These are phyloP conservation scores for Heliangelus exortis DNA, from an alignment of 2,797 vertebrate species.

Conservation along the genomic window DNA sequence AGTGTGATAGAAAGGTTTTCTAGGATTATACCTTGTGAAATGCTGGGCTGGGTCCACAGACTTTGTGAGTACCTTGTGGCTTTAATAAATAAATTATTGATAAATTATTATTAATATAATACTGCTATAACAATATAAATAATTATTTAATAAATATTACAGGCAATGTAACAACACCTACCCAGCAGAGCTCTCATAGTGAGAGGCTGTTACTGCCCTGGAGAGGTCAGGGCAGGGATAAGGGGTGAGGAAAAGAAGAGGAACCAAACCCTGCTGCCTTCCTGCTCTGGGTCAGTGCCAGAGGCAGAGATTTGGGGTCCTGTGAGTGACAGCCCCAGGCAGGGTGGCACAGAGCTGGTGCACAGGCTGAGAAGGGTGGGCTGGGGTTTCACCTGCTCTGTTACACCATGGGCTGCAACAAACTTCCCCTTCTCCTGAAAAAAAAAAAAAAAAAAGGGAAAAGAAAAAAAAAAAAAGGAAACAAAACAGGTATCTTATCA, in stretches of 20 bases:
- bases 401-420: neutral
- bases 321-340: neutral
- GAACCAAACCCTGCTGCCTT: neutral
- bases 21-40: neutral
- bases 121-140: no score
- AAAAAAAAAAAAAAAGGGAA: no score
- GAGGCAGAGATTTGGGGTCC: neutral
- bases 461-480: no score
- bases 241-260: neutral
- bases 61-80: neutral
- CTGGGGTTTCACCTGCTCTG: neutral
- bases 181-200: rapidly evolving
- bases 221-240: no score
- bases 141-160: neutral
- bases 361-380: rapidly evolving
- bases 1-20: neutral
- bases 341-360: neutral
- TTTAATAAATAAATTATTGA: neutral
- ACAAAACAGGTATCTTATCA: neutral
- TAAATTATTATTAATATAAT: no score
- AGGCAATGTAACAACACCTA: neutral
- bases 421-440: neutral
- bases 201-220: neutral
- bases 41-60: neutral
- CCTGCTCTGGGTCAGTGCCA: neutral